Conservation (phyloP, 2,888 invertebrate genomes). For the Eristalis tenax region DNA sequence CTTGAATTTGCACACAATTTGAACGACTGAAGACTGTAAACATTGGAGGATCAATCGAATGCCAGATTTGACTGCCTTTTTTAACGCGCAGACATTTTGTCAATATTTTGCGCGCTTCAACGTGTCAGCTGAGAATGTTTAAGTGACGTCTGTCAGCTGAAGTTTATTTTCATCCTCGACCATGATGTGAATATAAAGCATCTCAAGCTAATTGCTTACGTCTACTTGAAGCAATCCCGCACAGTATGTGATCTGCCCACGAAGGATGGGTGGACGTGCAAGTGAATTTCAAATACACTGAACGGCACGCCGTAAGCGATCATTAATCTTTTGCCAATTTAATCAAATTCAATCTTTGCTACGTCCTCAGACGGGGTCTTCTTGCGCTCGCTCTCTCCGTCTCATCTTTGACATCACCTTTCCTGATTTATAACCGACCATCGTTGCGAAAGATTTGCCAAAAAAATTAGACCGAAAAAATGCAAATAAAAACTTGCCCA, state of each 20-base stretch:
- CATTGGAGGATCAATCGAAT: no score
- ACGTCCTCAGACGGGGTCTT: no score
- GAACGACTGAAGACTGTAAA: no score
- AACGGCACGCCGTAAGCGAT: conserved; percentile 32
- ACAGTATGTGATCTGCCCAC: background rate
- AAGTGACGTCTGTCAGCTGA: background rate
- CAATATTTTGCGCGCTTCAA: background rate
- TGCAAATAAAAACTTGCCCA: conserved; percentile 6
- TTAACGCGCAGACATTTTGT: background rate
- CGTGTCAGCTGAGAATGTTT: background rate
- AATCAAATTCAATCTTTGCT: conserved; percentile 27
- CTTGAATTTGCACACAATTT: no score
- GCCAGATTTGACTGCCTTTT: background rate
- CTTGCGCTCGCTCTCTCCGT: background rate
- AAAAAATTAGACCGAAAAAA: conserved; percentile 16
- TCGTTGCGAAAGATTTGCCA: conserved; percentile 58
- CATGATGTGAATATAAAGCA: background rate
- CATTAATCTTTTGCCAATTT: conserved; percentile 54
- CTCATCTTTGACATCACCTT: background rate
- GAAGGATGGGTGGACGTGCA: background rate
- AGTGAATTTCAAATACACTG: conserved; percentile 24
- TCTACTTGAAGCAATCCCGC: background rate
- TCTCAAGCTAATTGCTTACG: background rate
- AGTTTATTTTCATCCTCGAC: background rate
- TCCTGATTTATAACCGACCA: conserved; percentile 59